A percentile compares a stretch with the other conserved stretches of the same genome.
Evolutionary conservation across 2,888 invertebrate genomes (phyloP).

Genomic region (Apamea crenata): DNA sequence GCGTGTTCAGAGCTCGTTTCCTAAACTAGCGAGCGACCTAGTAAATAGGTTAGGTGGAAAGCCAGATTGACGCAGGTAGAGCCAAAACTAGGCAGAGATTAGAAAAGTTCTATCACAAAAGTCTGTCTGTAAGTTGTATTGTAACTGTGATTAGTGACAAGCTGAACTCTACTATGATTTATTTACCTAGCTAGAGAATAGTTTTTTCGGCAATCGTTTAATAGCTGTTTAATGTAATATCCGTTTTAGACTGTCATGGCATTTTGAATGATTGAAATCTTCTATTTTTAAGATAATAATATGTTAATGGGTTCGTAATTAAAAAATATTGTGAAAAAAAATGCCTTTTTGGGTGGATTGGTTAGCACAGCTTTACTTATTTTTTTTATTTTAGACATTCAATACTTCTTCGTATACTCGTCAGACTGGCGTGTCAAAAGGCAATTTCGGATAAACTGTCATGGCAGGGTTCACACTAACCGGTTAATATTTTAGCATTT

Average conservation of each 20-base stretch:
- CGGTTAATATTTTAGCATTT: constrained; percentile 63
- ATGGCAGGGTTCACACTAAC: constrained; percentile 62
- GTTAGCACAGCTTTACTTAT: constrained; percentile 9
- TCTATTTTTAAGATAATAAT: neutral
- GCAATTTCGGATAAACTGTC: constrained; percentile 55
- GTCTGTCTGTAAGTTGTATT: constrained; percentile 27
- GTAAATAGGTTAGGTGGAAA: constrained; percentile 71
- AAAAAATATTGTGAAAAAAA: neutral
- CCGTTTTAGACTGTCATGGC: neutral
- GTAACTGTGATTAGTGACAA: constrained; percentile 23
- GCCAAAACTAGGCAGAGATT: constrained; percentile 49
- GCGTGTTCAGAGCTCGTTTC: constrained; percentile 73
- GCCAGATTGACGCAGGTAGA: constrained; percentile 45
- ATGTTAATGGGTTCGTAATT: neutral
- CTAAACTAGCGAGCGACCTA: constrained; percentile 72
- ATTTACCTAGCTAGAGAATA: neutral
- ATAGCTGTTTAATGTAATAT: neutral
- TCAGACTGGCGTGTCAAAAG: constrained; percentile 54
- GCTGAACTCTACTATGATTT: constrained; percentile 22
- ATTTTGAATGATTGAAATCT: neutral
- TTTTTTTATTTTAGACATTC: constrained; percentile 16
- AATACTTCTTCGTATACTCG: constrained; percentile 23
- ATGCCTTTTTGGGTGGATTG: neutral
- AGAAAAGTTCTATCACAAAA: constrained; percentile 45
- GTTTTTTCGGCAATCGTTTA: neutral